A percentile compares a stretch with the other conserved stretches of the same genome.
Evolutionary conservation across 2,888 invertebrate species (phyloP).

Genomic region (Cecidostiba fungosa): DNA sequence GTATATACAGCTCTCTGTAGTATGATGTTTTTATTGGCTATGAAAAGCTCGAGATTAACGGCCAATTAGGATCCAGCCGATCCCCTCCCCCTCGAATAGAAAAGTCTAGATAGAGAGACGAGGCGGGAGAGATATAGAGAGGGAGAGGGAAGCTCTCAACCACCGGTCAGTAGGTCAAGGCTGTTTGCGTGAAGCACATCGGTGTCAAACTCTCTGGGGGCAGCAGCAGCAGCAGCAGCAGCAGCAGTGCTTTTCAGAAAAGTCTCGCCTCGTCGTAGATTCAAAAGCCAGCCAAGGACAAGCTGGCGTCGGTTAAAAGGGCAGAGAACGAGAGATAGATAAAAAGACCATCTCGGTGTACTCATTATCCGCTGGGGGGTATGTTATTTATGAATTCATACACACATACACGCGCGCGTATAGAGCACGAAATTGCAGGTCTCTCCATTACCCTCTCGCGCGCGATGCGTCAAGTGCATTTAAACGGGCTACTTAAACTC

Average conservation of each 20-base stretch:
- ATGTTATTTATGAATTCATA: background rate
- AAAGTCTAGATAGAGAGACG: conserved; percentile 13
- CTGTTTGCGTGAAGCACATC: conserved; percentile 47
- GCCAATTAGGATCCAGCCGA: conserved; percentile 47
- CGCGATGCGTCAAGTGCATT: conserved; percentile 49
- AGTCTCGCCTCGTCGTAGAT: background rate
- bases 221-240: background rate
- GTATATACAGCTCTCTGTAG: background rate
- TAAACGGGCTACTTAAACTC: conserved; percentile 50
- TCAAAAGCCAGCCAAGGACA: conserved; percentile 12
- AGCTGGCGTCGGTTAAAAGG: background rate
- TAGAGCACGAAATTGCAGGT: conserved; percentile 14
- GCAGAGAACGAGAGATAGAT: background rate
- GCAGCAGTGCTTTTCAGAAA: conserved; percentile 21
- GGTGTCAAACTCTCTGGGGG: conserved; percentile 47
- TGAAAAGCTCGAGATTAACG: conserved; percentile 42
- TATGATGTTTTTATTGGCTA: background rate
- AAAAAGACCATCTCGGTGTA: background rate
- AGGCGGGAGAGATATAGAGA: background rate
- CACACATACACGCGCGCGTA: background rate
- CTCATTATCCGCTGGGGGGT: background rate
- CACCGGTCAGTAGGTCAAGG: conserved; percentile 62
- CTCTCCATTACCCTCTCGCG: background rate
- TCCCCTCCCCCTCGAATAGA: conserved; percentile 22
- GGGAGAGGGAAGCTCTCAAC: background rate